Evolutionary conservation across 2,888 invertebrate species (phyloP), one percentile per base, ranked within the genome.

Genomic region (Melanchra persicariae): DNA sequence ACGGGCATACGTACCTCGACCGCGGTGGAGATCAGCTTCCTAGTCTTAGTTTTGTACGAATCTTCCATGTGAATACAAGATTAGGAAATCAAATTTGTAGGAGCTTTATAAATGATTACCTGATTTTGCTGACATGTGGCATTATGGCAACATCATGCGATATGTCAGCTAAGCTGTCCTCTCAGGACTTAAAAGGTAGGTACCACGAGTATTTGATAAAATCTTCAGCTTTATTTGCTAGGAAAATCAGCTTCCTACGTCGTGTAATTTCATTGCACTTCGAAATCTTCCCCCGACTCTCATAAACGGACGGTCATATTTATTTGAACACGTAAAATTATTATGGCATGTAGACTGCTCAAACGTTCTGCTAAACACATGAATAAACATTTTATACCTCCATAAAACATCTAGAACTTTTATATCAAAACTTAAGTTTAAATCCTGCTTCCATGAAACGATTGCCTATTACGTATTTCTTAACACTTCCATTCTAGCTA

Each of bases 1-100:
- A 84, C 70, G 82, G 78, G 76, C 77, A 85, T 81, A 75, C 61
- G 70, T 65, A 59, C 37, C 64, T 71, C 66, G 80, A 80, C 78
- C 74, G 70, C 37, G 40, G 43, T 51, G 43, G 19, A 64, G 70
- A 72, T 83, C 74, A 78, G 60, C 37, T 63, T 58, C 24, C 55
- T 62, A 15, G n/a, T 60, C 19, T 22, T 22, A 45, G 15, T 9
- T 40, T 24, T 34, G 30, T 40, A 34, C n/a, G 34, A 26, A 24
- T 57, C 9, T 49, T 26, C 0, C 15, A 0, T 26, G 24, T 26
- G 37, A 37, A 2, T n/a, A n/a, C n/a, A n/a, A n/a, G n/a, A n/a
- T n/a, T n/a, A n/a, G n/a, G n/a, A n/a, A n/a, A n/a, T n/a, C n/a
- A n/a, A n/a, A n/a, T n/a, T n/a, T n/a, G n/a, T n/a, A n/a, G n/a